A percentile compares a stretch with the other conserved stretches of the same genome.
phyloP scores from a whole-genome alignment of 2,888 invertebrate species.

The Nomada fabriciana region DNA sequence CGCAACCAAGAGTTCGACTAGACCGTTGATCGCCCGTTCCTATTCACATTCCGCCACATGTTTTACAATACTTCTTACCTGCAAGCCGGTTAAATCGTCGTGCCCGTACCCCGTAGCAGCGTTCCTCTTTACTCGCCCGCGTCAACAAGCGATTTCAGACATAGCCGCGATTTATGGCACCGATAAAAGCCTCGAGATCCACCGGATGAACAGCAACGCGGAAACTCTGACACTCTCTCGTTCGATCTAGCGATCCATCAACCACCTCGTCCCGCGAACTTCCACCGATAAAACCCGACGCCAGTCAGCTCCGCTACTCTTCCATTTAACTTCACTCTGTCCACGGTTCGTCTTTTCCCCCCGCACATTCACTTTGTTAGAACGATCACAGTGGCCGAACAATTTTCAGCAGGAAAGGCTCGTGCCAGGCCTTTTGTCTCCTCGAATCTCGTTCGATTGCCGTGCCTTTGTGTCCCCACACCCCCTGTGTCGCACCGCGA shows the following conservation, averaged over 20 bases:
- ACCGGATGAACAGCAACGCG: constrained; percentile 5
- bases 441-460: background rate
- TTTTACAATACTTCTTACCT: constrained; percentile 49
- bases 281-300: constrained; percentile 3
- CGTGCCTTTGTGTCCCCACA: constrained; percentile 1
- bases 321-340: constrained; percentile 32
- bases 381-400: constrained; percentile 16
- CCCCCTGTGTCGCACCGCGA: constrained; percentile 22
- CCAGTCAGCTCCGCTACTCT: constrained; percentile 16
- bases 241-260: constrained; percentile 30
- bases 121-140: constrained; percentile 22
- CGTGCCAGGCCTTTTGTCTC: background rate
- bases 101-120: constrained; percentile 13
- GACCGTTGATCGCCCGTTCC: background rate
- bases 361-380: constrained; percentile 6
- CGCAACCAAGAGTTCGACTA: background rate
- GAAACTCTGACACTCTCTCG: constrained; percentile 21
- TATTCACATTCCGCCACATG: constrained; percentile 11
- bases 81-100: constrained; percentile 49
- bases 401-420: constrained; percentile 6
- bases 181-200: constrained; percentile 43
- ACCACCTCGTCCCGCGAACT: constrained; percentile 22
- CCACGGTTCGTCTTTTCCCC: constrained; percentile 12
- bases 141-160: constrained; percentile 49
- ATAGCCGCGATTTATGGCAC: constrained; percentile 47